Evolutionary conservation across 2,888 invertebrate species (phyloP), one percentile per base, ranked within the genome.

Genomic region (Lottia gigantea): DNA sequence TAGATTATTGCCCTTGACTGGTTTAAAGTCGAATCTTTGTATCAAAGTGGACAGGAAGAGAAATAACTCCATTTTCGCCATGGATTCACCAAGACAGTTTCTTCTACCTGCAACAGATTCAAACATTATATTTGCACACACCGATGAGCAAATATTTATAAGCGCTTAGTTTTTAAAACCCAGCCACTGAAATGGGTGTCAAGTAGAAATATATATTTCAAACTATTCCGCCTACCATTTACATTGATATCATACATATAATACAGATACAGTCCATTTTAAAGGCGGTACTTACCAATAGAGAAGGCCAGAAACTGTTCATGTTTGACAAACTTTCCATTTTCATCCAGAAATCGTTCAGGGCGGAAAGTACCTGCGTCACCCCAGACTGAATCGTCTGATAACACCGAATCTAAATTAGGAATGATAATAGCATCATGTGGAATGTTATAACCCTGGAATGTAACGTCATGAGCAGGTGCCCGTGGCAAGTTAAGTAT

Each of bases 391-490:
- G 64, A 55, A 12, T 74, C 73, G 71, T 85, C 85, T 11, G 63
- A 71, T n/a, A 79, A 72, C 11, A 82, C 78, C 14, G 82, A 78
- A 46, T 77, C 73, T 23, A 84, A 49, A 68, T 82, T 84, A 8
- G 78, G 71, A 3, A 82, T 46, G 15, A 81, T 73, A 7, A 76
- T 68, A 2, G 79, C 73, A 16, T 76, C 80, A 63, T 79, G 78
- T 16, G 87, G 86, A 47, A 88, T 84, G 7, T 71, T 71, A 64
- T 80, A 85, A 19, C 83, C 85, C 6, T 75, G 71, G 26, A 85
- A 74, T 1, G 61, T 70, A 15, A 82, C 76, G 47, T 86, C 85
- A 25, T 75, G n/a, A 8, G 72, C 64, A 14, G 77, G 78, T 7
- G 73, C 61, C 79, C 86, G 76, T 71, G 77, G 70, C 45, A 76